A percentile compares a stretch with the other conserved stretches of the same genome.
These are phyloP conservation scores for Zeus faber DNA, from an alignment of 2,113 vertebrate species.

Conservation along the genomic window DNA sequence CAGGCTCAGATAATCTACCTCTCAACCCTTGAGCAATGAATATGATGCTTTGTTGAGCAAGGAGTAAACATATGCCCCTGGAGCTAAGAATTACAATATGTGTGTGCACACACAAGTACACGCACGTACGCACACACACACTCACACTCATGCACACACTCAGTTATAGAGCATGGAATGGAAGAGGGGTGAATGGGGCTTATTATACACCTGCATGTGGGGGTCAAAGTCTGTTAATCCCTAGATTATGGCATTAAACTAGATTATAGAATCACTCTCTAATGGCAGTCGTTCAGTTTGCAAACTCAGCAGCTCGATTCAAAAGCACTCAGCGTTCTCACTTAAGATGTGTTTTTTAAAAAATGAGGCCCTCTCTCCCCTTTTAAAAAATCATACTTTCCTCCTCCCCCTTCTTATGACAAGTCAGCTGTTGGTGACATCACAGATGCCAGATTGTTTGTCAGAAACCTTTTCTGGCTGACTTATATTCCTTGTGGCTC, in stretches of 20 bases:
- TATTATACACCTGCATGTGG: constrained; percentile 87
- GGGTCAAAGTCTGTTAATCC: constrained; percentile 94
- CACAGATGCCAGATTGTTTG: constrained; percentile 78
- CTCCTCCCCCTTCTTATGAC: constrained; percentile 81
- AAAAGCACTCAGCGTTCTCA: constrained; percentile 55
- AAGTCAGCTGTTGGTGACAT: constrained; percentile 91
- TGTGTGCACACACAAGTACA: constrained; percentile 27
- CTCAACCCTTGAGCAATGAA: constrained; percentile 84
- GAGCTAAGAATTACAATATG: constrained; percentile 76
- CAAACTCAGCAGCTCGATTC: constrained; percentile 67
- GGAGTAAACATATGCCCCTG: constrained; percentile 83
- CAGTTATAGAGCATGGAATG: constrained; percentile 72
- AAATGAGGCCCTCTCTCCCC: constrained; percentile 62
- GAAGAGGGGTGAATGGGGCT: constrained; percentile 84
- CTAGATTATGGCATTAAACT: constrained; percentile 91
- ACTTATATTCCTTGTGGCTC: constrained; percentile 73
- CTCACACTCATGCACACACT: constrained; percentile 30
- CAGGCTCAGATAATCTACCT: constrained; percentile 79
- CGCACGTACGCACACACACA: constrained; percentile 5
- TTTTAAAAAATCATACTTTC: constrained; percentile 62
- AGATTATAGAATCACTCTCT: constrained; percentile 95
- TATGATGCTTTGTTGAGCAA: constrained; percentile 86
- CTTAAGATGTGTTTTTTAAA: constrained; percentile 63
- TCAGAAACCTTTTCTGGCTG: constrained; percentile 79
- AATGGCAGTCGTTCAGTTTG: constrained; percentile 87